Conservation (phyloP, 2,888 invertebrate species). For the Allacma fusca region DNA sequence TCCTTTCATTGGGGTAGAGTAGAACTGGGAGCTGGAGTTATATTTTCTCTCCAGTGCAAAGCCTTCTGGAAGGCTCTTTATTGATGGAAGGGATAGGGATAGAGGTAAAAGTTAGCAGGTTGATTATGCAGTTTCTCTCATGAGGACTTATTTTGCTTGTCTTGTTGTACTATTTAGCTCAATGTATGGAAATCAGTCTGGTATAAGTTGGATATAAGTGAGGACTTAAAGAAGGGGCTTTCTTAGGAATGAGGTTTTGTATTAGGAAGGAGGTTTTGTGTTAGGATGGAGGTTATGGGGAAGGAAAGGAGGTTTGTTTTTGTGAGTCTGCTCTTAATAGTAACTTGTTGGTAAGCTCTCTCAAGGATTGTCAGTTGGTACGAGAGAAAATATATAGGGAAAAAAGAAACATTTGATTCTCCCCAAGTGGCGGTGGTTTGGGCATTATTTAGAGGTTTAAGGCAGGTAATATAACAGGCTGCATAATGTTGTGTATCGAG, state of each 20-base stretch:
- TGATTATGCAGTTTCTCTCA: background rate
- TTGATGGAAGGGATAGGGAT: background rate
- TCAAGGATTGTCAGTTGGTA: conserved; percentile 2
- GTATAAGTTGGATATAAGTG: too few relatives aligned
- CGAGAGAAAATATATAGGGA: background rate
- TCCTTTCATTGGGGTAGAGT: background rate
- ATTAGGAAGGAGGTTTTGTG: too few relatives aligned
- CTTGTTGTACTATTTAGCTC: background rate
- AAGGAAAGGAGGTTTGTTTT: background rate
- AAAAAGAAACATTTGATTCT: conserved; percentile 8
- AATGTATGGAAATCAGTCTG: background rate
- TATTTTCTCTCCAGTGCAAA: too few relatives aligned
- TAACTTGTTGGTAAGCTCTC: conserved; percentile 10
- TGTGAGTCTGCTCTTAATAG: background rate
- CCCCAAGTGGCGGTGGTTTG: conserved; percentile 12
- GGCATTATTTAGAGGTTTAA: conserved; percentile 26
- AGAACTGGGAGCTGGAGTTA: background rate
- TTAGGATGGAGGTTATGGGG: background rate
- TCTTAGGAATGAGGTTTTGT: too few relatives aligned
- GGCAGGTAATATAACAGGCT: conserved; percentile 37
- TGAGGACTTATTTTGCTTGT: background rate
- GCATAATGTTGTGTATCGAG: conserved; percentile 47
- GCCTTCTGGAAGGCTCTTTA: too few relatives aligned
- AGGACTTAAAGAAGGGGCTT: too few relatives aligned
- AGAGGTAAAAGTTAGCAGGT: background rate